phyloP scores from a whole-genome alignment of 2,797 vertebrate species.

The Etheostoma perlongum region DNA sequence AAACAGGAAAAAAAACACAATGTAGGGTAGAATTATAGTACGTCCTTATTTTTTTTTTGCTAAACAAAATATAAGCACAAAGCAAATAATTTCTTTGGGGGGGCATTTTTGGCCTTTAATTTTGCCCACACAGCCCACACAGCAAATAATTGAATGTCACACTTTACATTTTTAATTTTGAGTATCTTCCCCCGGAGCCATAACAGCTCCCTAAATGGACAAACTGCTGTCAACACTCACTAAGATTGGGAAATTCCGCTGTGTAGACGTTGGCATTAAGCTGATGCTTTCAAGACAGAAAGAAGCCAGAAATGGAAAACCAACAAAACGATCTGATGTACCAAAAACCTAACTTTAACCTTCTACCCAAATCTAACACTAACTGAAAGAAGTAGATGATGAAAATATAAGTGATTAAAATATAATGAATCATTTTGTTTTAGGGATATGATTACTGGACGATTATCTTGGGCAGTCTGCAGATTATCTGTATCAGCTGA shows the following conservation, averaged over 20 bases:
- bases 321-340: neutral
- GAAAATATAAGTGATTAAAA: too few species aligned
- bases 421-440: neutral
- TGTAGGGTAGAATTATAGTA: neutral
- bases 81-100: too few species aligned
- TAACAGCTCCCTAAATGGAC: conserved; percentile 8
- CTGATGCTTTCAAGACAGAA: neutral
- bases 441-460: too few species aligned
- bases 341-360: neutral
- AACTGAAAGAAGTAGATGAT: neutral
- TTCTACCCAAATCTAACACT: too few species aligned
- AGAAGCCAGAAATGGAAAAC: neutral
- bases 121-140: neutral
- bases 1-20: neutral
- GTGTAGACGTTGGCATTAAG: neutral
- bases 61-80: neutral
- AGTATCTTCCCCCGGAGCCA: conserved; percentile 6
- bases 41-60: neutral
- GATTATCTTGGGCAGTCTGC: too few species aligned
- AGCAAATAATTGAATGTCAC: neutral
- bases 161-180: conserved; percentile 3
- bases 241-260: neutral
- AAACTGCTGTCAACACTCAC: conserved; percentile 12
- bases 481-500: too few species aligned
- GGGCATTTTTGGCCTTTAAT: too few species aligned